Evolutionary conservation across 1,140 invertebrate genomes (phyloP), one percentile per base, ranked within the genome.

Genomic region (Oncopeltus fasciatus): DNA sequence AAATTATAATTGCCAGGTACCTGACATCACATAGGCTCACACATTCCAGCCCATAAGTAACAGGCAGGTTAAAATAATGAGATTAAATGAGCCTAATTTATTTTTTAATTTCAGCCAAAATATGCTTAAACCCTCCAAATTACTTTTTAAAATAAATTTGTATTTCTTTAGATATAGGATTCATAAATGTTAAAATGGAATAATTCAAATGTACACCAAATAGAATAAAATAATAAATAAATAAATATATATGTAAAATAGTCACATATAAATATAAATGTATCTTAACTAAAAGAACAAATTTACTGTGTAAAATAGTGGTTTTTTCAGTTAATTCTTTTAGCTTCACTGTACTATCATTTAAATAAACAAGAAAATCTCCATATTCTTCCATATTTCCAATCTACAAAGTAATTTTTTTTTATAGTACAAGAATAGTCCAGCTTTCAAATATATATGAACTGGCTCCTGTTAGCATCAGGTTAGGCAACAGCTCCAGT

Each of bases 281-380:
- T 11, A 51, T 51, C 5, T 51, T 24, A 24, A n/a, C 18, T 9
- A 51, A 8, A 8, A 27, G 51, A 14, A 27, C n/a, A 24, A 31
- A 33, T 31, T 38, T 58, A 58, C 56, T 58, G 26, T 58, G 28
- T 29, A 29, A 29, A 27, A 31, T 58, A 16, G 56, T 58, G 56
- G 31, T 21, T 38, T 38, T 58, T 58, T 58, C 56, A 38, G 24
- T n/a, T 20, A 58, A n/a, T 58, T 58, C 56, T 29, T 58, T n/a
- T 3, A 58, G n/a, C n/a, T 58, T 58, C 0, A 16, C 18, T 28
- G 31, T 58, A 38, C 16, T 29, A 18, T 58, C n/a, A 58, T 21
- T 60, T 26, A 44, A 27, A 46, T 29, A 46, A 28, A 20, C 18
- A 44, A 26, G 26, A 28, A 60, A 60, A 11, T 24, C 59, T 9